Percentiles rank a stretch among this genome's conserved stretches.
phyloP scores from a whole-genome alignment of 2,113 vertebrate species.

The Ciconia maguari region DNA sequence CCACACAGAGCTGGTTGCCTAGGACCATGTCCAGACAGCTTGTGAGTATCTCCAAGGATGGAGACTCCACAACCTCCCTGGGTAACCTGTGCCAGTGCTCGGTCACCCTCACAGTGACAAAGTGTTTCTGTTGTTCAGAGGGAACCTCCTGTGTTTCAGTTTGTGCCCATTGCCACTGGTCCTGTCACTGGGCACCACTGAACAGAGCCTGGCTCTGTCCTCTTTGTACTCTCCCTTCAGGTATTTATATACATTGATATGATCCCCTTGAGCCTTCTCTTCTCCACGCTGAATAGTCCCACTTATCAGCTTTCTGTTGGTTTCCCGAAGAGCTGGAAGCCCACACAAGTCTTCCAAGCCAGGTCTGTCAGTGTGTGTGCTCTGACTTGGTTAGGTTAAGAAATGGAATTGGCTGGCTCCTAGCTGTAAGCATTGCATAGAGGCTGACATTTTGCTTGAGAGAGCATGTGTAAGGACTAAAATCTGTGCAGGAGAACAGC shows the following conservation, averaged over 20 bases:
- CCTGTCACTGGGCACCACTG: background rate
- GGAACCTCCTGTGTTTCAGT: background rate
- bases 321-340: background rate
- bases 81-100: background rate
- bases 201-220: background rate
- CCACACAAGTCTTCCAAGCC: background rate
- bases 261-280: background rate
- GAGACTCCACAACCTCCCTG: background rate
- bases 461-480: background rate
- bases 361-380: background rate
- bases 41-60: background rate
- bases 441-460: background rate
- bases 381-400: background rate
- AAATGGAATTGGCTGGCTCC: background rate
- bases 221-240: background rate
- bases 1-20: background rate
- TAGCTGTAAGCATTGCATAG: background rate
- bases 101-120: background rate
- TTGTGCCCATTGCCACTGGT: background rate
- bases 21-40: fast-evolving
- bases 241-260: background rate
- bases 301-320: background rate
- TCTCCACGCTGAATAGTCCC: background rate
- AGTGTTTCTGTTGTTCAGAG: background rate
- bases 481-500: background rate